Conservation (phyloP, 2,797 vertebrate species). For the Phrynocephalus forsythii region DNA sequence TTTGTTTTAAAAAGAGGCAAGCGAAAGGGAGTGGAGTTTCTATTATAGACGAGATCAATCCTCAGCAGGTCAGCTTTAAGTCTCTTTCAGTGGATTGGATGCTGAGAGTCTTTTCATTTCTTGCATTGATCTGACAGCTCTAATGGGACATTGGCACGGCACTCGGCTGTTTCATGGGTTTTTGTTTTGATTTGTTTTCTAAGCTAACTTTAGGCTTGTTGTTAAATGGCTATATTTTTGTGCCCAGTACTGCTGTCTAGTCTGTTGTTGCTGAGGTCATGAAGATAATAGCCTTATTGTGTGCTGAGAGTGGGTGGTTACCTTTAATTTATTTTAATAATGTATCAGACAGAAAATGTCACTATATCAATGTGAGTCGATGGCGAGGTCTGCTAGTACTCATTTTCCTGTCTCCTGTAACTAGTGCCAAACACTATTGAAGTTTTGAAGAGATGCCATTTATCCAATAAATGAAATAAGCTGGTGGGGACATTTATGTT, state of each 20-base stretch:
- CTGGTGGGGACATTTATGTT: neutral
- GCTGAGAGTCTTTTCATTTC: constrained; percentile 53
- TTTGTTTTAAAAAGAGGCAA: constrained; percentile 24
- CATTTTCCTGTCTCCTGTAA: neutral
- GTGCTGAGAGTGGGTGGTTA: constrained; percentile 31
- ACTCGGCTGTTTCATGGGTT: constrained; percentile 39
- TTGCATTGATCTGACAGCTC: constrained; percentile 59
- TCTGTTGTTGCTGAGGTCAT: constrained; percentile 31
- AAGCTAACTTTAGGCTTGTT: constrained; percentile 39
- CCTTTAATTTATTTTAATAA: constrained; percentile 38
- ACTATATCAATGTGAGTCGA: neutral
- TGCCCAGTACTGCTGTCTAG: constrained; percentile 37
- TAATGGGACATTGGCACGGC: constrained; percentile 53
- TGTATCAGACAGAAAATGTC: neutral
- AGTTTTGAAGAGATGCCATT: neutral
- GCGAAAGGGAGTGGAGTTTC: constrained; percentile 32
- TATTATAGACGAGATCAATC: constrained; percentile 64
- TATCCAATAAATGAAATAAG: neutral
- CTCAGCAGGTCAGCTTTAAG: constrained; percentile 53
- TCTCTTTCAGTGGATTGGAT: constrained; percentile 56
- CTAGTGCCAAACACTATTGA: neutral
- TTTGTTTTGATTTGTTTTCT: constrained; percentile 51
- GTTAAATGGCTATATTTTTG: constrained; percentile 51
- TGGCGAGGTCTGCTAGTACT: neutral
- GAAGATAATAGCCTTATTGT: constrained; percentile 41